A percentile compares a stretch with the other conserved stretches of the same genome.
phyloP scores from a whole-genome alignment of 2,113 vertebrate species.

The Pogonocichla stellata region DNA sequence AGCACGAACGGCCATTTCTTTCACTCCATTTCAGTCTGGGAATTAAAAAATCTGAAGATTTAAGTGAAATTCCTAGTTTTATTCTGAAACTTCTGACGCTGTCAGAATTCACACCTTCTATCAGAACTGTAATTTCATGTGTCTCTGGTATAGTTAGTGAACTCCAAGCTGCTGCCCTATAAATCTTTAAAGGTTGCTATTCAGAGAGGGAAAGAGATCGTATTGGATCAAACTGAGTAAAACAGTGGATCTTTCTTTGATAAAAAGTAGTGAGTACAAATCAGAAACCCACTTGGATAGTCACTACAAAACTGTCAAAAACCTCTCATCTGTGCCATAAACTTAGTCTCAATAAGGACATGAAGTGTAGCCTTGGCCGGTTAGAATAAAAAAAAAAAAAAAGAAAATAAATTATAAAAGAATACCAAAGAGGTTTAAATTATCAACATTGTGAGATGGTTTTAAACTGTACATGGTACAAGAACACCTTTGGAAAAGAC shows the following conservation, averaged over 20 bases:
- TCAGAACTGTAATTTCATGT: constrained; percentile 62
- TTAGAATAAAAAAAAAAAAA: neutral
- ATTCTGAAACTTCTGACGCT: constrained; percentile 59
- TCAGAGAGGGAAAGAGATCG: constrained; percentile 5
- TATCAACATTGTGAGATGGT: neutral
- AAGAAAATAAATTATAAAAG: neutral
- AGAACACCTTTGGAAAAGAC: neutral
- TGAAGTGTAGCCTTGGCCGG: neutral
- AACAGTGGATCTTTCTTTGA: neutral
- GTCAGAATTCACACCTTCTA: constrained; percentile 65
- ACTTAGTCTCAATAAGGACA: neutral
- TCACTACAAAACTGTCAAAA: neutral
- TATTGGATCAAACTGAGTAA: neutral
- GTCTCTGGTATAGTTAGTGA: constrained; percentile 60
- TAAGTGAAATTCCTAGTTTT: constrained; percentile 46
- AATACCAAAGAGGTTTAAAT: neutral
- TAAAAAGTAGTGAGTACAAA: neutral
- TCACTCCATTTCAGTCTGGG: neutral
- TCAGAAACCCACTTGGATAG: neutral
- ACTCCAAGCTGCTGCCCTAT: constrained; percentile 67
- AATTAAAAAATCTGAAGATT: constrained; percentile 38
- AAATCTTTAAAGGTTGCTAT: constrained; percentile 58
- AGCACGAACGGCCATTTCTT: neutral
- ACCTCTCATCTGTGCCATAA: neutral
- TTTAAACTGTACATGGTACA: neutral